Evolutionary conservation across 2,113 vertebrate species (phyloP).

Genomic region (Agelaius tricolor): DNA sequence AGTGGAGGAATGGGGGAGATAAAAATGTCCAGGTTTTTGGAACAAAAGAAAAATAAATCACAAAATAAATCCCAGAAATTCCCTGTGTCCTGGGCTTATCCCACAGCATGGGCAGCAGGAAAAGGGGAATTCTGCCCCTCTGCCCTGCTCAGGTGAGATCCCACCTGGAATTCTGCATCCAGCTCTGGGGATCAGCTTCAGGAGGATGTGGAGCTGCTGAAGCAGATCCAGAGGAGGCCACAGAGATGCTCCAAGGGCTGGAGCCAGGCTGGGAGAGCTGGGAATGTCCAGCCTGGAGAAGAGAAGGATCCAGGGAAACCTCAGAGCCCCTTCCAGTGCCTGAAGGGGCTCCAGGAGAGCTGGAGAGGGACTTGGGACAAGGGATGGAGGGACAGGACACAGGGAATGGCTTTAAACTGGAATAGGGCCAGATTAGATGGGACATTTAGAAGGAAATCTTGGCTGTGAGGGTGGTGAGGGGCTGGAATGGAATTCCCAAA

Average conservation of each 20-base stretch:
- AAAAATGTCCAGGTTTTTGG: neutral
- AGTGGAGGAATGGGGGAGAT: neutral
- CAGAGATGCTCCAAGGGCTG: rapidly evolving
- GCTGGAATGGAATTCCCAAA: rapidly evolving
- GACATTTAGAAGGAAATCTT: neutral
- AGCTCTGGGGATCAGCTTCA: rapidly evolving
- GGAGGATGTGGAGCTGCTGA: rapidly evolving
- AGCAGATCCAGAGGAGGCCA: rapidly evolving
- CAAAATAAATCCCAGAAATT: neutral
- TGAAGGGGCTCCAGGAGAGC: neutral
- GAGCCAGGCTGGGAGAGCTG: neutral
- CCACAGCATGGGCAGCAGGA: rapidly evolving
- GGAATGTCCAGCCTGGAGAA: neutral
- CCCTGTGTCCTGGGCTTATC: rapidly evolving
- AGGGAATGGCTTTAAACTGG: neutral
- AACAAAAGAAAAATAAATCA: neutral
- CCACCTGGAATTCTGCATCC: neutral
- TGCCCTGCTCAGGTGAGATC: neutral
- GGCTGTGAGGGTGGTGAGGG: rapidly evolving
- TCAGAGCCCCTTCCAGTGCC: neutral
- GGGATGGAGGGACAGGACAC: neutral
- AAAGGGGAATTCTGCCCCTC: neutral
- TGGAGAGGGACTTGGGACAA: neutral
- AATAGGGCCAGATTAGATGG: rapidly evolving
- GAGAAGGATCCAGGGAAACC: rapidly evolving